phyloP scores from a whole-genome alignment of 2,797 vertebrate species.

The Enteromius argenteus region DNA sequence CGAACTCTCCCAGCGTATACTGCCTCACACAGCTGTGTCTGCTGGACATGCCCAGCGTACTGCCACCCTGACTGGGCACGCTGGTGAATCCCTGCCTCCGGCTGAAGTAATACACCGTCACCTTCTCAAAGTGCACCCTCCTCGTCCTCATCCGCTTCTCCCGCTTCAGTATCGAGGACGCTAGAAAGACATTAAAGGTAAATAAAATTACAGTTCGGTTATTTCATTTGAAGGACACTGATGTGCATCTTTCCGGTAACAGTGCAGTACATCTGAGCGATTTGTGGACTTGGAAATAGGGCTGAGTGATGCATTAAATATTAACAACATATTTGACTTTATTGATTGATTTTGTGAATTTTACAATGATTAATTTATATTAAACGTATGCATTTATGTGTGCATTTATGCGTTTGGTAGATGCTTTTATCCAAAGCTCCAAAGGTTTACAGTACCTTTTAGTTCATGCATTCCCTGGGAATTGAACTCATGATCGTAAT shows the following conservation, averaged over 20 bases:
- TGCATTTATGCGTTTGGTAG: not conserved
- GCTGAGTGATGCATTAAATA: not conserved
- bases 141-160: slow-evolving; percentile 94
- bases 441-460: not conserved
- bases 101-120: slow-evolving; percentile 98
- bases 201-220: slow-evolving; percentile 7
- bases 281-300: not conserved
- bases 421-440: not conserved
- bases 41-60: slow-evolving; percentile 97
- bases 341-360: not conserved
- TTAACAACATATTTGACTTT: not conserved
- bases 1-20: slow-evolving; percentile 96
- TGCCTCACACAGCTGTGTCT: slow-evolving; percentile 94
- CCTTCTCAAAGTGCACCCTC: slow-evolving; percentile 96
- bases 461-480: not conserved
- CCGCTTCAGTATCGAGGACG: slow-evolving; percentile 93
- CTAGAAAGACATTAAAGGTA: slow-evolving; percentile 72
- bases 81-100: slow-evolving; percentile 98
- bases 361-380: not conserved
- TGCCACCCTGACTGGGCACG: slow-evolving; percentile 97
- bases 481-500: not conserved
- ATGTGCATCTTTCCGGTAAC: slow-evolving; percentile 1
- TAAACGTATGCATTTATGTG: not conserved
- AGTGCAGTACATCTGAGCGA: not conserved
- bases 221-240: not conserved